phyloP scores from a whole-genome alignment of 2,113 vertebrate species.

The Reinhardtius hippoglossoides region DNA sequence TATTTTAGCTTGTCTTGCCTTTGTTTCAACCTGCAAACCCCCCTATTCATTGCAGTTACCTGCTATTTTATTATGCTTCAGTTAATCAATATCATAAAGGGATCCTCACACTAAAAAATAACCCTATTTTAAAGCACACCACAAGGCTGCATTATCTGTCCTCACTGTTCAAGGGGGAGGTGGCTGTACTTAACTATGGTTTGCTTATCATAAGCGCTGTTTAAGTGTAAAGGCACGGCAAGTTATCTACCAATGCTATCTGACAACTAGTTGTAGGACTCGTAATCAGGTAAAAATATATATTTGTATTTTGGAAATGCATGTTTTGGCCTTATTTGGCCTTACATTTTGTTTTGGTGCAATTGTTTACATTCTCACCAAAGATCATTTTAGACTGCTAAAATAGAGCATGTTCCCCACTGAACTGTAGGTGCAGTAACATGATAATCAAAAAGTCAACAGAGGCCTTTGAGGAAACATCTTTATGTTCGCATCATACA shows the following conservation, averaged over 20 bases:
- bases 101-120: slow-evolving; percentile 43
- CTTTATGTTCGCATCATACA: slow-evolving; percentile 13
- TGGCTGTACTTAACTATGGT: slow-evolving; percentile 17
- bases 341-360: slow-evolving; percentile 44
- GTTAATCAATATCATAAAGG: slow-evolving; percentile 54
- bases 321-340: slow-evolving; percentile 4
- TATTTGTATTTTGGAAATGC: slow-evolving; percentile 29
- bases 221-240: slow-evolving; percentile 24
- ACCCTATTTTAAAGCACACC: slow-evolving; percentile 36
- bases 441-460: background rate
- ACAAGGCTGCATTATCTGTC: slow-evolving; percentile 25
- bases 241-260: slow-evolving; percentile 18
- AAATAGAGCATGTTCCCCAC: slow-evolving; percentile 16
- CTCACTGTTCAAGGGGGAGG: slow-evolving; percentile 10
- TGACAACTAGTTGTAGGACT: slow-evolving; percentile 26
- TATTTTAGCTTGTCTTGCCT: slow-evolving; percentile 41
- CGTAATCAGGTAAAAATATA: slow-evolving; percentile 42
- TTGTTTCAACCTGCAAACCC: slow-evolving; percentile 24
- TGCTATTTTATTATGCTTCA: slow-evolving; percentile 34
- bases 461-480: background rate
- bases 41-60: slow-evolving; percentile 18
- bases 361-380: slow-evolving; percentile 75
- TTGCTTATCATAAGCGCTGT: slow-evolving; percentile 32
- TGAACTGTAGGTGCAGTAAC: slow-evolving; percentile 8
- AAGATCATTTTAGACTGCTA: slow-evolving; percentile 66